phyloP scores from a whole-genome alignment of 92 coral and sea anemone species.

The Palythoa grandiflora region DNA sequence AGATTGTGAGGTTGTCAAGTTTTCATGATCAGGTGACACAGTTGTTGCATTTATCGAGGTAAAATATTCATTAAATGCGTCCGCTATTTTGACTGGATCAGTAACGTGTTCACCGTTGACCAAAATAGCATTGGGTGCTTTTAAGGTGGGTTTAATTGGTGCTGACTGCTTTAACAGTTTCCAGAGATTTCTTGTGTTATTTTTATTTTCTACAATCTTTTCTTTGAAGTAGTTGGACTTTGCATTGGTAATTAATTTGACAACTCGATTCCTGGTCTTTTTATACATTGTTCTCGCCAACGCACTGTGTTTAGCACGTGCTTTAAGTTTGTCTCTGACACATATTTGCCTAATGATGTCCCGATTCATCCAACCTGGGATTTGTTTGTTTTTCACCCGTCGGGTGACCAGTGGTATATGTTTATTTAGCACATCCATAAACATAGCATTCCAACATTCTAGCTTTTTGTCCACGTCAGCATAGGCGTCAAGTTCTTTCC shows the following conservation, averaged over 20 bases:
- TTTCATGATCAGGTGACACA: neutral
- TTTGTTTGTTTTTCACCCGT: slow-evolving; percentile 38
- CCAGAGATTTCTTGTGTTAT: slow-evolving; percentile 49
- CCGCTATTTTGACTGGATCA: slow-evolving; percentile 23
- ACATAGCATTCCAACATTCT: slow-evolving; percentile 39
- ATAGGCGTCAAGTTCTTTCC: slow-evolving; percentile 30
- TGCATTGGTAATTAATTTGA: slow-evolving; percentile 46
- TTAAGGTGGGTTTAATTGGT: slow-evolving; percentile 26
- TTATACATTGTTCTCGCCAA: slow-evolving; percentile 57
- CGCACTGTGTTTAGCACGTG: slow-evolving; percentile 30
- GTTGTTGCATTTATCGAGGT: slow-evolving; percentile 17
- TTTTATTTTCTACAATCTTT: slow-evolving; percentile 60
- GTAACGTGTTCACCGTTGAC: slow-evolving; percentile 18
- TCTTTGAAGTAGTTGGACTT: slow-evolving; percentile 59
- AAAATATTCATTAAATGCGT: slow-evolving; percentile 43
- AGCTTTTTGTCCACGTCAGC: slow-evolving; percentile 47
- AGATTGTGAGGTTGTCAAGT: slow-evolving; percentile 14
- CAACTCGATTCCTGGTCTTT: slow-evolving; percentile 48
- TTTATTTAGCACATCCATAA: slow-evolving; percentile 39
- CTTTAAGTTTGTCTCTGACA: slow-evolving; percentile 43
- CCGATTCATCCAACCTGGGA: slow-evolving; percentile 24
- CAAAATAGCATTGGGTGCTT: neutral
- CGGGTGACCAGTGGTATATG: slow-evolving; percentile 40
- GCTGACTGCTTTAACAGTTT: slow-evolving; percentile 33
- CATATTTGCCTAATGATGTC: slow-evolving; percentile 13